These are phyloP conservation scores for Bursaphelenchus okinawaensis DNA, from an alignment of 2,888 invertebrate species.

Conservation along the genomic window DNA sequence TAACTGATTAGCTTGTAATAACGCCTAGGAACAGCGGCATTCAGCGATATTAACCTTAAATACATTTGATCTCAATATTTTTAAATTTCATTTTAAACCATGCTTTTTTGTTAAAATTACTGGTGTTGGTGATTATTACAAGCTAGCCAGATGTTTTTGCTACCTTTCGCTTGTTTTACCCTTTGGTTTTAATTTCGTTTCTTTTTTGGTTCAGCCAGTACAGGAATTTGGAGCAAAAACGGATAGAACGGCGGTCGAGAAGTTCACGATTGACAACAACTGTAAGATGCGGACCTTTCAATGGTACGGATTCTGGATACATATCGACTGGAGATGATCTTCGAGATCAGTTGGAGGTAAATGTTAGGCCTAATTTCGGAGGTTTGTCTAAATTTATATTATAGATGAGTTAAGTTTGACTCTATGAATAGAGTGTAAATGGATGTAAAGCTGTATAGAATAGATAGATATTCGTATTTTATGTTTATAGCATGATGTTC, in stretches of 20 bases:
- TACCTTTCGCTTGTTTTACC: background rate
- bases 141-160: background rate
- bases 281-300: slow-evolving; percentile 2
- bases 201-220: background rate
- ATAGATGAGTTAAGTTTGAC: background rate
- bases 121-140: background rate
- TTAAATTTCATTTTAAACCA: background rate
- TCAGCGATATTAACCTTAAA: too few relatives aligned
- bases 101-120: background rate
- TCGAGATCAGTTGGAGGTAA: background rate
- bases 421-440: too few relatives aligned
- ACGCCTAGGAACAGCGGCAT: too few relatives aligned
- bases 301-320: slow-evolving; percentile 14
- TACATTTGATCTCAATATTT: too few relatives aligned
- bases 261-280: background rate
- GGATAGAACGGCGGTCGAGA: slow-evolving; percentile 7
- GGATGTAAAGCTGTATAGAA: background rate
- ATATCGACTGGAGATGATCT: slow-evolving; percentile 8
- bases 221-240: background rate
- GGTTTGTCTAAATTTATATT: background rate
- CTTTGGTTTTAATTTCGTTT: background rate
- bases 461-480: background rate
- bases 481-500: too few relatives aligned
- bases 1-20: too few relatives aligned
- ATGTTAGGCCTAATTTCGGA: background rate